These are phyloP conservation scores for Turritopsis dohrnii DNA, from an alignment of 30 jellyfish, hydroid and myxozoan species.

Conservation along the genomic window DNA sequence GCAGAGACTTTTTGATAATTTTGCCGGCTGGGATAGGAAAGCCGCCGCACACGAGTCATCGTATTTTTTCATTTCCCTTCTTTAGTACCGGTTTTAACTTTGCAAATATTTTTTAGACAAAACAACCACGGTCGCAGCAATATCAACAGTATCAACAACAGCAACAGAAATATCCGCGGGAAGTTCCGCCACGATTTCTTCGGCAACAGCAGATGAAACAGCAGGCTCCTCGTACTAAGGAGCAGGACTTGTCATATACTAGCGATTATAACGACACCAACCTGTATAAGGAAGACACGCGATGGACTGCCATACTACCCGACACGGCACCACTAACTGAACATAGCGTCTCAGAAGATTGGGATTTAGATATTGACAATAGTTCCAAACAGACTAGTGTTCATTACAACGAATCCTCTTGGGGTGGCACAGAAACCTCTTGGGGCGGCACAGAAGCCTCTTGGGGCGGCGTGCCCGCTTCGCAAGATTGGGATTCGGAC, in stretches of 20 bases:
- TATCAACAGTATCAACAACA: conserved; percentile 92
- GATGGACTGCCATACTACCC: conserved; percentile 17
- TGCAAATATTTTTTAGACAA: conserved; percentile 28
- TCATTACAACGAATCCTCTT: neutral
- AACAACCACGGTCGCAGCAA: conserved; percentile 68
- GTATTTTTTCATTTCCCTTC: neutral
- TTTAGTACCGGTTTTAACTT: neutral
- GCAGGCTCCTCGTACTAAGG: conserved; percentile 33
- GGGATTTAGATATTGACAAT: conserved; percentile 23
- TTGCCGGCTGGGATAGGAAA: too few species aligned
- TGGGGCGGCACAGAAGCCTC: conserved; percentile 21
- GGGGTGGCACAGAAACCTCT: neutral
- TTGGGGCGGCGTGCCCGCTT: conserved; percentile 83
- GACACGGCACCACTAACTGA: conserved; percentile 2
- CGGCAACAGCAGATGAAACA: conserved; percentile 85
- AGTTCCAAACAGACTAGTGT: neutral
- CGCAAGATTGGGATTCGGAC: conserved; percentile 85
- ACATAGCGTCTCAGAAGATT: conserved; percentile 5
- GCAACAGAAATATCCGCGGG: conserved; percentile 96
- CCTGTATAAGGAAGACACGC: neutral
- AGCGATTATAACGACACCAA: conserved; percentile 9
- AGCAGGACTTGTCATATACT: neutral
- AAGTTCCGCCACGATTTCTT: conserved; percentile 93
- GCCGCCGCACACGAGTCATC: too few species aligned
- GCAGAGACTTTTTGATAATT: too few species aligned